Conservation (phyloP, 2,888 invertebrate species). For the Fragum whitleyi region DNA sequence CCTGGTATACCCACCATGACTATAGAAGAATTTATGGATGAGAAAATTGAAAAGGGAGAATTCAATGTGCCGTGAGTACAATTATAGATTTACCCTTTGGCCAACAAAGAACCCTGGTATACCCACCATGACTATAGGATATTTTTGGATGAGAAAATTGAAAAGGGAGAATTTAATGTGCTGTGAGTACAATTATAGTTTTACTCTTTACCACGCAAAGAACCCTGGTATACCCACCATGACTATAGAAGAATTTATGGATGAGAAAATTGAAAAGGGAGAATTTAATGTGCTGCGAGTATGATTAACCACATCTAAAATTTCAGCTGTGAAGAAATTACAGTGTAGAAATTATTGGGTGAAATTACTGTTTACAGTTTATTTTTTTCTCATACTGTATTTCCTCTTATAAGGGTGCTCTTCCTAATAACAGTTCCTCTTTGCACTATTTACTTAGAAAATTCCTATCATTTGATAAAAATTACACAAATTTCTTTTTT, state of each 20-base stretch:
- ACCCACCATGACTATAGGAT: conserved; percentile 96
- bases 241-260: conserved; percentile 97
- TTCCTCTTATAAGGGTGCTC: too few relatives aligned
- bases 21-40: conserved; percentile 97
- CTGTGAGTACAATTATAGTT: conserved; percentile 15
- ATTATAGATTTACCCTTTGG: too few relatives aligned
- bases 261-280: conserved; percentile 87
- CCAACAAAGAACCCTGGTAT: conserved; percentile 97
- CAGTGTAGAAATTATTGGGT: too few relatives aligned
- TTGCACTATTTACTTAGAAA: too few relatives aligned
- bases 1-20: conserved; percentile 96
- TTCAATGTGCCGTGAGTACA: conserved; percentile 12
- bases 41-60: conserved; percentile 85
- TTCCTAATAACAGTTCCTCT: too few relatives aligned
- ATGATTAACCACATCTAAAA: too few relatives aligned
- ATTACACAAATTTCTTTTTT: too few relatives aligned
- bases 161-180: conserved; percentile 70
- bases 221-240: conserved; percentile 96
- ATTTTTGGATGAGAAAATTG: conserved; percentile 92
- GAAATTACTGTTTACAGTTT: too few relatives aligned
- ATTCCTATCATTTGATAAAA: too few relatives aligned
- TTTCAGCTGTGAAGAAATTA: too few relatives aligned
- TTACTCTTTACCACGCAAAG: too few relatives aligned
- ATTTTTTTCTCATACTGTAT: too few relatives aligned
- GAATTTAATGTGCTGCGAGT: conserved; percentile 25